phyloP scores from a whole-genome alignment of 2,888 invertebrate species.

The Pantelozetes paolii region DNA sequence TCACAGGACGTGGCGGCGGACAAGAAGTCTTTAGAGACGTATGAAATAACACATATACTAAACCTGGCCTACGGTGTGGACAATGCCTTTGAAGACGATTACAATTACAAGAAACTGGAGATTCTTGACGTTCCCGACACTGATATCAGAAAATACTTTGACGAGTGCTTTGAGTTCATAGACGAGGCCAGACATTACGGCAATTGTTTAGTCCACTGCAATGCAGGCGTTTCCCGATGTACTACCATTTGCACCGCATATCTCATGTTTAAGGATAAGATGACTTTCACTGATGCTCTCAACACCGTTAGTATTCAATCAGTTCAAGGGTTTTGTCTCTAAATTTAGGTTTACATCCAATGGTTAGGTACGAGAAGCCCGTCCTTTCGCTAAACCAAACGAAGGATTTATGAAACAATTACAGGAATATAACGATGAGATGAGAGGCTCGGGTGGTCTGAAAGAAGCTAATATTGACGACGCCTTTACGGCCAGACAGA shows the following conservation, averaged over 20 bases:
- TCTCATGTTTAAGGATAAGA: constrained; percentile 51
- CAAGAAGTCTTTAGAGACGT: constrained; percentile 49
- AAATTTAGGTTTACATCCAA: not conserved
- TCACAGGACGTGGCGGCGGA: constrained; percentile 54
- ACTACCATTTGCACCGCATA: constrained; percentile 53
- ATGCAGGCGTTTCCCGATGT: constrained; percentile 53
- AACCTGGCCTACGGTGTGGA: constrained; percentile 39
- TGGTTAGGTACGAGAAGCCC: constrained; percentile 50
- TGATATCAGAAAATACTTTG: constrained; percentile 50
- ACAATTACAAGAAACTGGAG: constrained; percentile 51
- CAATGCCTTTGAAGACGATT: constrained; percentile 51
- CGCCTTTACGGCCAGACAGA: constrained; percentile 42
- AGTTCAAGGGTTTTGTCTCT: not conserved
- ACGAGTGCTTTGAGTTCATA: constrained; percentile 52
- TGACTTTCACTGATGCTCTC: constrained; percentile 51
- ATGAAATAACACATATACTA: constrained; percentile 52
- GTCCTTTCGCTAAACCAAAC: constrained; percentile 52
- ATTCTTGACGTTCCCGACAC: constrained; percentile 51
- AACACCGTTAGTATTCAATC: constrained; percentile 35
- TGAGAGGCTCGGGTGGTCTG: constrained; percentile 37
- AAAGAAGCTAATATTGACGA: constrained; percentile 41
- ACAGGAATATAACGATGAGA: constrained; percentile 48
- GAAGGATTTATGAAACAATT: constrained; percentile 52
- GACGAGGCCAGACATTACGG: constrained; percentile 50
- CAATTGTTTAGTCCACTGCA: constrained; percentile 53